phyloP scores from a whole-genome alignment of 2,113 vertebrate species.

The Pteruthius melanotis region DNA sequence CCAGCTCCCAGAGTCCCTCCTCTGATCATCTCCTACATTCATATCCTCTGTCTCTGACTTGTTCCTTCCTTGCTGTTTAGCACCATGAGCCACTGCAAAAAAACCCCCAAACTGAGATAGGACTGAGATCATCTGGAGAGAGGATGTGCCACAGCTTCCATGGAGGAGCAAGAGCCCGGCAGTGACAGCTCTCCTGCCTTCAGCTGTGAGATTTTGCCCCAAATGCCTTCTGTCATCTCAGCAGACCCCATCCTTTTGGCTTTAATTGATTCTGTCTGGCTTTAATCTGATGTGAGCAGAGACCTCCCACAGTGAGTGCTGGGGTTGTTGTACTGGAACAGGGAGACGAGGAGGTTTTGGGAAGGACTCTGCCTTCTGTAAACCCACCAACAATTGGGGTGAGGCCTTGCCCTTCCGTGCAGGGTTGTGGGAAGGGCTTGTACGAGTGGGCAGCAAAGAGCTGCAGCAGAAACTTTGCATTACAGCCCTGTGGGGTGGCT shows the following conservation, averaged over 20 bases:
- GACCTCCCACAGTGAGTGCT: slow-evolving; percentile 46
- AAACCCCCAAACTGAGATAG: no score
- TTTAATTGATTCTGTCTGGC: slow-evolving; percentile 67
- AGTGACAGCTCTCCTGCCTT: neutral
- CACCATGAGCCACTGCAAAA: neutral
- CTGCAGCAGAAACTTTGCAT: neutral
- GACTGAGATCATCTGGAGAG: neutral
- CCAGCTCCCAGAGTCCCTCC: neutral
- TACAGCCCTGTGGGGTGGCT: neutral
- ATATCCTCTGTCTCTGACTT: neutral
- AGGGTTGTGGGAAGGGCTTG: neutral
- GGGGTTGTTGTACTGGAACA: neutral
- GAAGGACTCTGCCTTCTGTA: neutral
- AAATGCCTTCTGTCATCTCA: slow-evolving; percentile 20
- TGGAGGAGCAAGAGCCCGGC: neutral
- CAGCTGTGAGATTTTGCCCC: neutral
- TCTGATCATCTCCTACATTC: neutral
- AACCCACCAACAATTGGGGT: neutral
- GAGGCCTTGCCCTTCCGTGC: neutral
- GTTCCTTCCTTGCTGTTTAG: neutral
- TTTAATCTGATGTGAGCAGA: slow-evolving; percentile 52
- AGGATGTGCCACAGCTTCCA: neutral
- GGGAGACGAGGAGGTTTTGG: neutral
- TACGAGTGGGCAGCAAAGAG: neutral
- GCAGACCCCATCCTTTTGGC: slow-evolving; percentile 52